A percentile compares a stretch with the other conserved stretches of the same genome.
Evolutionary conservation across 2,888 invertebrate species (phyloP).

Genomic region (Germaria angustata): DNA sequence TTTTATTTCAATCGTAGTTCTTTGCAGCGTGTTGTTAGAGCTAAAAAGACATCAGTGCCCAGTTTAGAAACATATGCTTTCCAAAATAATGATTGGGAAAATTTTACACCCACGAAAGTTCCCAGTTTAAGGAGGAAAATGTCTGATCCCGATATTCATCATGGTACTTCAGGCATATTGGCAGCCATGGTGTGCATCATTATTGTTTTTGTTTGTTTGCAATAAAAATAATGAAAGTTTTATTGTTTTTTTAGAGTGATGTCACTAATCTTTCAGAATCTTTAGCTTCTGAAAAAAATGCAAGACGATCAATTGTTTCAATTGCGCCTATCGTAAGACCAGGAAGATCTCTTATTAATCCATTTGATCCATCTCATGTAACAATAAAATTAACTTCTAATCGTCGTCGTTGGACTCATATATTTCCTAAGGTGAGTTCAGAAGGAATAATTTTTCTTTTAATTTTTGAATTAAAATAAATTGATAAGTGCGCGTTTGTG

Average conservation of each 20-base stretch:
- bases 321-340: constrained; percentile 85
- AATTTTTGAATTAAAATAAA: not conserved
- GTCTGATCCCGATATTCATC: constrained; percentile 94
- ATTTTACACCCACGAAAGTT: constrained; percentile 81
- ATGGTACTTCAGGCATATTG: constrained; percentile 84
- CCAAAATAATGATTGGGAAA: constrained; percentile 77
- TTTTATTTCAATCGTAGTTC: constrained; percentile 74
- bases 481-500: not conserved
- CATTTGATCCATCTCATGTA: constrained; percentile 98
- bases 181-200: constrained; percentile 76
- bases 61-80: constrained; percentile 83
- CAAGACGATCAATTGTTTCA: constrained; percentile 76
- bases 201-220: not conserved
- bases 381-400: constrained; percentile 97
- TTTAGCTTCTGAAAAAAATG: constrained; percentile 77
- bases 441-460: not conserved
- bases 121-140: constrained; percentile 86
- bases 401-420: constrained; percentile 97
- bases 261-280: constrained; percentile 77
- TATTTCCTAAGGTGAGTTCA: constrained; percentile 88
- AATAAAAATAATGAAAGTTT: not conserved
- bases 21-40: constrained; percentile 84
- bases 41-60: constrained; percentile 88
- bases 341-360: constrained; percentile 94
- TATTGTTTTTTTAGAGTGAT: constrained; percentile 71